Conservation (phyloP, 2,113 vertebrate genomes). For the Dermatemys mawii region DNA sequence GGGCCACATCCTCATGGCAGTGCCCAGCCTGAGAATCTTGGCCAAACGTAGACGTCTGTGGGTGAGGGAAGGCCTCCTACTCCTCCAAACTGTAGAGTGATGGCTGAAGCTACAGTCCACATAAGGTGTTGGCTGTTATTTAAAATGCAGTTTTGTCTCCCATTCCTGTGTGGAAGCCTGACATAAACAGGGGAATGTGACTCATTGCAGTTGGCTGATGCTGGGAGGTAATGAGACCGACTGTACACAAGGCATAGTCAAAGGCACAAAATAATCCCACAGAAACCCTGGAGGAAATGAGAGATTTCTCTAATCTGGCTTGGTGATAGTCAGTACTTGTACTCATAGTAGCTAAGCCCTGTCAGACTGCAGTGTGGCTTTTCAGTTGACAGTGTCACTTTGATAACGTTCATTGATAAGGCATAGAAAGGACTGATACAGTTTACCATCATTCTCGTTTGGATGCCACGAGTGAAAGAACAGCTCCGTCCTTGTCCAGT, state of each 20-base stretch:
- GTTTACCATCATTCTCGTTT: neutral
- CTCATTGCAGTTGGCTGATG: neutral
- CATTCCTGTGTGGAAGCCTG: neutral
- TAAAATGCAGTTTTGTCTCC: neutral
- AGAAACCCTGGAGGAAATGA: neutral
- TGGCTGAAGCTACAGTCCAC: slow-evolving; percentile 1
- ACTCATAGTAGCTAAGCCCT: neutral
- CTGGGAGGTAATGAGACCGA: neutral
- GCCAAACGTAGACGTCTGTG: accelerated
- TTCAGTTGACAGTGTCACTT: neutral
- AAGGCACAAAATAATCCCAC: neutral
- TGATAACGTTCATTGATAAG: neutral
- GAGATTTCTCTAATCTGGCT: neutral
- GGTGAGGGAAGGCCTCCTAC: neutral
- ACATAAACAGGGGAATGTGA: neutral
- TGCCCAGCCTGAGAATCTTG: neutral
- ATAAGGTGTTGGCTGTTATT: neutral
- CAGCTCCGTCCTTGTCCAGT: neutral
- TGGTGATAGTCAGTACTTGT: neutral
- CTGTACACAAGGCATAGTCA: neutral
- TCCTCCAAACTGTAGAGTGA: neutral
- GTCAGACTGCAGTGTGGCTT: neutral
- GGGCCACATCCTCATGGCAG: neutral
- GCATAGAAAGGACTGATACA: neutral
- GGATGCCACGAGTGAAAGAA: neutral